Percentiles rank a stretch among this genome's conserved stretches.
Conservation (phyloP, 2,888 invertebrate genomes). For the Dione juno region DNA sequence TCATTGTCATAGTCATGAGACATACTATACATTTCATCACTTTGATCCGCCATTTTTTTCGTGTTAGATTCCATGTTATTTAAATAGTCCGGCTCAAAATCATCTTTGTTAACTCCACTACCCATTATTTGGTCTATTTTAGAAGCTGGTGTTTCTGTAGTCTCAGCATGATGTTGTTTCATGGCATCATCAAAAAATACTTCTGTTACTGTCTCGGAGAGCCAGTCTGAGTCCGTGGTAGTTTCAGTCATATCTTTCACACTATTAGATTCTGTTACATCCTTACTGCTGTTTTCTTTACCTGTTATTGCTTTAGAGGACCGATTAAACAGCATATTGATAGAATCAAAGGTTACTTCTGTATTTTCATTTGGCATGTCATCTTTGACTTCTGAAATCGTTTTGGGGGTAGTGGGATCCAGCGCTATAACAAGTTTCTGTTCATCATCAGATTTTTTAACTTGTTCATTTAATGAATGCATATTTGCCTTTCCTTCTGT, state of each 20-base stretch:
- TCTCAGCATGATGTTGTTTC: constrained; percentile 60
- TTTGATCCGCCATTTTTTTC: constrained; percentile 60
- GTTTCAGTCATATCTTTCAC: constrained; percentile 48
- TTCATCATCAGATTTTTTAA: constrained; percentile 51
- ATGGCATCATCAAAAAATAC: constrained; percentile 62
- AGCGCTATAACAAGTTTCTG: constrained; percentile 57
- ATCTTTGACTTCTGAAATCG: constrained; percentile 37
- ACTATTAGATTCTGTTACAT: constrained; percentile 49
- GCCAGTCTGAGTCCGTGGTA: constrained; percentile 68
- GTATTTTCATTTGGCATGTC: constrained; percentile 52
- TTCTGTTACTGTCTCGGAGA: constrained; percentile 69
- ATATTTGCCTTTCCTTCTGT: constrained; percentile 49
- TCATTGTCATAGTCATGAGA: constrained; percentile 69
- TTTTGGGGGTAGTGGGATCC: constrained; percentile 48
- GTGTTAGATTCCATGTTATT: constrained; percentile 60
- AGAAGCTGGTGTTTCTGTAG: constrained; percentile 57
- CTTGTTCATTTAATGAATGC: constrained; percentile 55
- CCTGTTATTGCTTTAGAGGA: constrained; percentile 69
- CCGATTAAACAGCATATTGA: constrained; percentile 67
- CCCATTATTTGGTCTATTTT: constrained; percentile 66
- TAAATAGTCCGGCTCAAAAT: constrained; percentile 75
- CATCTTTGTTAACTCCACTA: constrained; percentile 60
- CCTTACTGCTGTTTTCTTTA: constrained; percentile 45
- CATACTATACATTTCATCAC: constrained; percentile 66
- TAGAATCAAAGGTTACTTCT: constrained; percentile 70